Evolutionary conservation across 2,113 vertebrate species (phyloP).

Genomic region (Cromileptes altivelis): DNA sequence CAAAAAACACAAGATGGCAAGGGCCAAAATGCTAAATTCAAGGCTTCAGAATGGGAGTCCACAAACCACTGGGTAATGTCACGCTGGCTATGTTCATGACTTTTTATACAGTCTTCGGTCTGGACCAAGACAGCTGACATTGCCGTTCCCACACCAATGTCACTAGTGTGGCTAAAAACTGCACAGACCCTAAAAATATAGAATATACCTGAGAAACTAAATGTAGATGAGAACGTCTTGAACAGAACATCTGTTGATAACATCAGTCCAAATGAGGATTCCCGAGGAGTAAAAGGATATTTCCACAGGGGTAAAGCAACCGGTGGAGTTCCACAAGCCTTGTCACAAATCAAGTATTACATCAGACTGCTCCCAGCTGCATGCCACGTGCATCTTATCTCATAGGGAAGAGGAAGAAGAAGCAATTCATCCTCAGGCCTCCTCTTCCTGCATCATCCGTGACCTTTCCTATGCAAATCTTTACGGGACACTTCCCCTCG

Average conservation of each 20-base stretch:
- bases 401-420: conserved; percentile 72
- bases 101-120: not conserved
- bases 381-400: conserved; percentile 61
- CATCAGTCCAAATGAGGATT: conserved; percentile 58
- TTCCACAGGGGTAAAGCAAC: conserved; percentile 46
- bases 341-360: conserved; percentile 61
- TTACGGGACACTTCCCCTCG: conserved; percentile 36
- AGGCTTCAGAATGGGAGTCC: too few species aligned
- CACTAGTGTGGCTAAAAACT: not conserved
- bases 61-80: too few species aligned
- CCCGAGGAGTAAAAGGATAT: conserved; percentile 52
- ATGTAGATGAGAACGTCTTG: conserved; percentile 18
- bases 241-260: conserved; percentile 39
- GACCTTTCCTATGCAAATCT: conserved; percentile 80
- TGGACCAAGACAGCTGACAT: not conserved
- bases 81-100: not conserved
- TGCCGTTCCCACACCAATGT: not conserved
- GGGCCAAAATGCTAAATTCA: too few species aligned
- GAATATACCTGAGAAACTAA: not conserved
- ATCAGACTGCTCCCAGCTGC: conserved; percentile 64
- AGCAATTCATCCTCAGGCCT: conserved; percentile 37
- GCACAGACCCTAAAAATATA: not conserved
- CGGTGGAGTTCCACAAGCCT: conserved; percentile 57
- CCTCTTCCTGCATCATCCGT: conserved; percentile 51
- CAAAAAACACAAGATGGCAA: too few species aligned